Base-by-base conservation (phyloP, 2,797 vertebrate species). In the Karalla daura region DNA sequence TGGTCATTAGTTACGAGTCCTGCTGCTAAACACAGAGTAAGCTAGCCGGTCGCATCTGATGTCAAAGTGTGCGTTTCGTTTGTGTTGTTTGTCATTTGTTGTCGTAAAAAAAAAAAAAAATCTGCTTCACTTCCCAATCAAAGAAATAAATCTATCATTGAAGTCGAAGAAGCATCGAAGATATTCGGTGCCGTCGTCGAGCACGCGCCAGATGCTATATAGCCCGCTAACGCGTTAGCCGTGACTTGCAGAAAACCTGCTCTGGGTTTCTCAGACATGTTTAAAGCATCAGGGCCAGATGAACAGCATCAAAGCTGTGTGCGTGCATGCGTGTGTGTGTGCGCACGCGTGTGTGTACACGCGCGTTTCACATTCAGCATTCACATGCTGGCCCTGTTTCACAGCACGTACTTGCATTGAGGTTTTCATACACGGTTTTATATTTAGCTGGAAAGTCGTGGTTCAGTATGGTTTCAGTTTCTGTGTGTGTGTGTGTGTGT, bases 271-370 rank as follows among this genome's bases (percentile, higher is more conserved):
- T 60, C 68, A 74, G 53, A 63, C 63, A 54, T 21, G 13, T 18
- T 49, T 37, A 70, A 72, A 12, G 13, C 63, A 44, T 65, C 40
- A 36, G 45, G n/a, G 35, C 77, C 60, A 70, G 56, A 61, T 63
- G 49, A 74, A 32, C 21, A 17, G 13, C 56, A 44, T 60, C 51
- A 28, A 23, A 63, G 17, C 54, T 27, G 13, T 1, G 32, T 55
- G 41, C 21, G 32, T 55, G 36, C 50, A 28, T 44, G 12, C 47
- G 40, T 40, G 39, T 33, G 45, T 41, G 35, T 47, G 27, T 61
- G 51, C 37, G 27, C 25, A 21, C 33, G 27, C 14, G 63, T 47
- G 39, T 71, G 50, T 69, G 40, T 52, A 32, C 21, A 39, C 46
- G 52, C 32, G 10, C 43, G 45, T 51, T 28, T 20, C 4, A 15